These are phyloP conservation scores for Tympanoctomys barrerae DNA, from an alignment of 2,797 vertebrate genomes.

Conservation along the genomic window DNA sequence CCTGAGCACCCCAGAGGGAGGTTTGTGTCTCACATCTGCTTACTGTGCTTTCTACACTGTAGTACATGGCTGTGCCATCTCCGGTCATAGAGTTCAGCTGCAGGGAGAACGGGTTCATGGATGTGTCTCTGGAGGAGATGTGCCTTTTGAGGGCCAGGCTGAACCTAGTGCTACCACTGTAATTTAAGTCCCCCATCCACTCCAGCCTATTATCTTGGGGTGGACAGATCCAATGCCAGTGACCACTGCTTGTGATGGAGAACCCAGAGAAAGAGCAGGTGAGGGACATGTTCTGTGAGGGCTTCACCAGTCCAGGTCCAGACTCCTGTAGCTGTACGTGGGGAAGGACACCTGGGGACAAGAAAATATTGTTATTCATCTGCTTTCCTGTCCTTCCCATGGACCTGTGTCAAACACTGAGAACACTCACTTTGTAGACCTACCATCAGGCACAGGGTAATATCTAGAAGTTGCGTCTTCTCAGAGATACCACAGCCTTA, in stretches of 20 bases:
- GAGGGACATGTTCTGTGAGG: neutral
- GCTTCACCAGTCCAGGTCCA: no score
- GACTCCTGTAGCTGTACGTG: neutral
- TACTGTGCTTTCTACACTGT: neutral
- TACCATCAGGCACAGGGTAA: neutral
- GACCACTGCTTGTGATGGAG: neutral
- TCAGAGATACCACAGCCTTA: no score
- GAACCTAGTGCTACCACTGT: neutral
- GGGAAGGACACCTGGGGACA: neutral
- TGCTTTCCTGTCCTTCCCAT: neutral
- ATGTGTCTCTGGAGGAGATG: neutral
- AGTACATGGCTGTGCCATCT: neutral
- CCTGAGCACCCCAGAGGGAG: neutral
- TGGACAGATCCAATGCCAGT: no score
- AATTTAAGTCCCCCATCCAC: neutral
- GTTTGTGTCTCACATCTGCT: neutral
- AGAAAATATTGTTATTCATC: neutral
- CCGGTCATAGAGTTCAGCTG: neutral
- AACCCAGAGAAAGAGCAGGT: neutral
- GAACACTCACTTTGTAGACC: neutral
- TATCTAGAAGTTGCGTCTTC: neutral
- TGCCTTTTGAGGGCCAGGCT: neutral
- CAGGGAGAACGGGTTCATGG: neutral
- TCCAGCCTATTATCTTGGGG: no score
- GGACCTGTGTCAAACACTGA: no score